Evolutionary conservation across 2,888 invertebrate genomes (phyloP).

Genomic region (Latheticus oryzae): DNA sequence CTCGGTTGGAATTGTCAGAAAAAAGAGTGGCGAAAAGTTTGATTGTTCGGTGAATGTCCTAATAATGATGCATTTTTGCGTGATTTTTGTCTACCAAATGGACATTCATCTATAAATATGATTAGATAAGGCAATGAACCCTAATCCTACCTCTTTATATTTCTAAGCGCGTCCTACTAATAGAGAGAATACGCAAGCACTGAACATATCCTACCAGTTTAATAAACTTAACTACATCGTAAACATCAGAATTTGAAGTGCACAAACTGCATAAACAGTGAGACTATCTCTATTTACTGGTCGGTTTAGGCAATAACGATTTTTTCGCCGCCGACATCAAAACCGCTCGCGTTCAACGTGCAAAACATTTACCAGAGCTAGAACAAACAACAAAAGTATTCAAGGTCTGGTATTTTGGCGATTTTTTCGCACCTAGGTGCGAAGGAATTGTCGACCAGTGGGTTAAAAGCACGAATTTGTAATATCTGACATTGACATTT

Average conservation of each 20-base stretch:
- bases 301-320: slow-evolving; percentile 46
- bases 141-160: slow-evolving; percentile 47
- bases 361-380: slow-evolving; percentile 32
- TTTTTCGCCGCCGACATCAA: slow-evolving; percentile 28
- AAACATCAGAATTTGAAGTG: slow-evolving; percentile 51
- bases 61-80: slow-evolving; percentile 24
- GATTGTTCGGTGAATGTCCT: slow-evolving; percentile 22
- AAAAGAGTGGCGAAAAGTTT: no score
- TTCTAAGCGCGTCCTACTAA: slow-evolving; percentile 46
- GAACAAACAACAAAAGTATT: slow-evolving; percentile 31
- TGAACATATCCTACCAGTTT: slow-evolving; percentile 52
- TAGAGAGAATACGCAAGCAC: slow-evolving; percentile 41
- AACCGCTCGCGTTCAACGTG: slow-evolving; percentile 21
- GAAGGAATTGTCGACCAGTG: slow-evolving; percentile 51
- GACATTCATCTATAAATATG: slow-evolving; percentile 43
- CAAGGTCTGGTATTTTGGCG: slow-evolving; percentile 53
- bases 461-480: slow-evolving; percentile 47
- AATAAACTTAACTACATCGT: slow-evolving; percentile 53
- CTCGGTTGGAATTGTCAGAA: slow-evolving; percentile 17
- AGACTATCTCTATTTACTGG: slow-evolving; percentile 52
- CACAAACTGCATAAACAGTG: slow-evolving; percentile 48
- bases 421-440: slow-evolving; percentile 54
- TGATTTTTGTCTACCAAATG: slow-evolving; percentile 17
- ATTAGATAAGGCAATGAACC: slow-evolving; percentile 51
- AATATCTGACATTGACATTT: slow-evolving; percentile 45